Conservation (phyloP, 1,140 invertebrate species). For the Bicyclus anynana region DNA sequence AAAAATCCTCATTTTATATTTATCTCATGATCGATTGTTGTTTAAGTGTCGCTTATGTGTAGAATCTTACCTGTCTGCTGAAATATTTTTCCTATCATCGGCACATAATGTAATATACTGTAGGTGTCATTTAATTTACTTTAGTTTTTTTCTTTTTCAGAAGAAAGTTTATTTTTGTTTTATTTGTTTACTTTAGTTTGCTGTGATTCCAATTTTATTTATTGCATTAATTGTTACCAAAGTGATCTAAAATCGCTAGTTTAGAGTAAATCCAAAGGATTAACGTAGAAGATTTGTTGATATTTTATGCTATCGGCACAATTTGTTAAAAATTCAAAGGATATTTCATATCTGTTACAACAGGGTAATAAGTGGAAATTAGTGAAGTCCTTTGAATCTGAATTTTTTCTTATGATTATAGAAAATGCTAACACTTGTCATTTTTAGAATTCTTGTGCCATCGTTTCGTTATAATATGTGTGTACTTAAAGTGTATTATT, state of each 20-base stretch:
- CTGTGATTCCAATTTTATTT: constrained; percentile 38
- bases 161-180: constrained; percentile 30
- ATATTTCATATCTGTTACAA: constrained; percentile 27
- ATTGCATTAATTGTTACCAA: constrained; percentile 37
- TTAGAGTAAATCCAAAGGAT: constrained; percentile 25
- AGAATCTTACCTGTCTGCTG: not conserved
- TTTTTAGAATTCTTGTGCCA: constrained; percentile 17
- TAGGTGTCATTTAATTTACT: not conserved
- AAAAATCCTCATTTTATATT: not conserved
- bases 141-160: not conserved
- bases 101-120: not conserved
- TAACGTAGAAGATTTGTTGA: not conserved
- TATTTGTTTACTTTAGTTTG: constrained; percentile 36
- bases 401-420: not conserved
- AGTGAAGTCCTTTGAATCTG: constrained; percentile 19
- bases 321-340: constrained; percentile 17
- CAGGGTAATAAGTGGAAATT: constrained; percentile 28
- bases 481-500: constrained; percentile 48
- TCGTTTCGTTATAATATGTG: constrained; percentile 15
- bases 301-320: constrained; percentile 5
- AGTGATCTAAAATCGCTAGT: constrained; percentile 30
- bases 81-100: not conserved
- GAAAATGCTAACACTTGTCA: not conserved
- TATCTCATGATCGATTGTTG: not conserved
- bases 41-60: not conserved